Evolutionary conservation across 2,888 invertebrate genomes (phyloP), one percentile per base, ranked within the genome.

Genomic region (Folsomia manolachei): DNA sequence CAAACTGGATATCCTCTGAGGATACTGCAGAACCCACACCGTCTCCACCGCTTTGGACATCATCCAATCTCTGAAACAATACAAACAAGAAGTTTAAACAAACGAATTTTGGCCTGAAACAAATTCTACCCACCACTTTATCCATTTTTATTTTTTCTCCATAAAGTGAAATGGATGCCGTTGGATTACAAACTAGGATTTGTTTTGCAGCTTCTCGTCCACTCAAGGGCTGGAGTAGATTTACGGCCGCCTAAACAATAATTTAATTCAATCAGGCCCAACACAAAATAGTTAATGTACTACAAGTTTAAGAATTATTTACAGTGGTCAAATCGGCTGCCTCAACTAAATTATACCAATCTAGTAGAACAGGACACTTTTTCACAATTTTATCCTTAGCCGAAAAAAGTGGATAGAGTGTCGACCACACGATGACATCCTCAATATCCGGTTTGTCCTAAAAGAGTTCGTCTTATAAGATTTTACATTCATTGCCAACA

Each of bases 401-500:
- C 7, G 85, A 84, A 73, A 86, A 83, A 0, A 91, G 80, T 0
- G 90, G 91, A 82, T 90, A 91, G 2, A 93, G 80, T 0, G 90
- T 88, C 60, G 89, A 87, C 91, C 91, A 93, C 74, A 93, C 85
- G 1, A 89, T 87, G 69, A 91, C 85, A 84, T 94, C 93, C 0
- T 89, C 90, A 1, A 89, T 85, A 23, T 89, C 87, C 26, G 91
- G 71, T 76, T 39, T 39, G 14, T 9, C 39, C 39, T 39, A 14
- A 14, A 39, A 39, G n/a, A n/a, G n/a, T n/a, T n/a, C n/a, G n/a
- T n/a, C n/a, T n/a, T 39, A 39, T 39, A 39, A 9, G 14, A 39
- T 39, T 39, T 39, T 9, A 39, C 4, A 39, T 83, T 21, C 69
- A 86, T 85, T 75, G 26, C 18, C 9, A 18, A n/a, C n/a, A 63